Evolutionary conservation across 2,797 vertebrate species (phyloP).

Genomic region (Thamnophis elegans): DNA sequence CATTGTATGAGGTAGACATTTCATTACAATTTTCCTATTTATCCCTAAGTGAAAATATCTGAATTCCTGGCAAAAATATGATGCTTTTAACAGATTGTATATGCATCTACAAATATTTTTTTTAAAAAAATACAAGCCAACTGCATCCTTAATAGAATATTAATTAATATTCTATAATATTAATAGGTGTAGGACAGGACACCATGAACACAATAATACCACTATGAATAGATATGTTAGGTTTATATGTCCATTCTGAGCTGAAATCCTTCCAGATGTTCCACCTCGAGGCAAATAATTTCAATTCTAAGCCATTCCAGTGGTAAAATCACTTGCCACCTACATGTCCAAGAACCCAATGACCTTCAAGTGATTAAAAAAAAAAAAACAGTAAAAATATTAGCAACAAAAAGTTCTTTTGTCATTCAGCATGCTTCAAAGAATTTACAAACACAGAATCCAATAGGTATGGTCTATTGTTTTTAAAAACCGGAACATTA

Average conservation of each 20-base stretch:
- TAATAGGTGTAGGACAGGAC: constrained; percentile 50
- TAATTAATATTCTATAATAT: too few species aligned
- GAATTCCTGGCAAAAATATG: constrained; percentile 55
- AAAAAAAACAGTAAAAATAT: background rate
- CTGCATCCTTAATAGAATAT: constrained; percentile 54
- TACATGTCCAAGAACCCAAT: background rate
- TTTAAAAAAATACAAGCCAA: constrained; percentile 40
- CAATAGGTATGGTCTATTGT: constrained; percentile 30
- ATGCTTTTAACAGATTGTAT: constrained; percentile 60
- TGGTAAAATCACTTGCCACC: background rate
- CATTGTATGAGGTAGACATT: background rate
- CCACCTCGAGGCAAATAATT: background rate
- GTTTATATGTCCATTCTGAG: background rate
- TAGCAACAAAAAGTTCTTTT: background rate
- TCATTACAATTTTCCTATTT: constrained; percentile 36
- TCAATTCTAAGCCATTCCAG: background rate
- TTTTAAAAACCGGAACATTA: constrained; percentile 26
- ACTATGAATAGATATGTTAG: background rate
- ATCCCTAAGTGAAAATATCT: constrained; percentile 51
- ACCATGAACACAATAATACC: background rate
- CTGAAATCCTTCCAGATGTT: background rate
- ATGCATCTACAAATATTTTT: constrained; percentile 55
- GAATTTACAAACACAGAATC: constrained; percentile 45
- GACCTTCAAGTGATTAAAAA: background rate
- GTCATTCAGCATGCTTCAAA: constrained; percentile 15